Percentiles rank a stretch among this genome's conserved stretches.
Evolutionary conservation across 2,113 vertebrate genomes (phyloP).

Genomic region (Perccottus glenii): DNA sequence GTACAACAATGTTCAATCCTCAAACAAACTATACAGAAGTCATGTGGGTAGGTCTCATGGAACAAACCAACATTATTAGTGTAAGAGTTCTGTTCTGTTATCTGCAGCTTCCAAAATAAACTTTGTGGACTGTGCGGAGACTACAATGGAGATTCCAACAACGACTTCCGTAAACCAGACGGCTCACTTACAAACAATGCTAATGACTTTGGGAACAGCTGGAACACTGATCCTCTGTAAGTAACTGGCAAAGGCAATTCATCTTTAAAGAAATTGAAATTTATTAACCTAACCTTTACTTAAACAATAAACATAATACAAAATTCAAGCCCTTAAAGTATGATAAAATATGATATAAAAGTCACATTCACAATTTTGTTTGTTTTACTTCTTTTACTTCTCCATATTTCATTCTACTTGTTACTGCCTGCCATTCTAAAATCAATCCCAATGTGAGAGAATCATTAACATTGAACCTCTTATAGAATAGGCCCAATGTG

Average conservation of each 20-base stretch:
- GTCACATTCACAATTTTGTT: no score
- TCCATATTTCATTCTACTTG: conserved; percentile 61
- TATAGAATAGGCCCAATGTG: not conserved
- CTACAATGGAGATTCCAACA: conserved; percentile 70
- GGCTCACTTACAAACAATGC: conserved; percentile 62
- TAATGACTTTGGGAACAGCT: conserved; percentile 80
- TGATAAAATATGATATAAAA: no score
- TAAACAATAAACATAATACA: conserved; percentile 62
- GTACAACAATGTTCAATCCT: no score
- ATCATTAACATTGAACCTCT: not conserved
- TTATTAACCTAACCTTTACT: no score
- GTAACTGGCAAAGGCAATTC: conserved; percentile 5
- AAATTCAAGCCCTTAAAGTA: no score
- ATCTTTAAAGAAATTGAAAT: no score
- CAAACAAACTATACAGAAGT: no score
- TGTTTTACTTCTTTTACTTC: no score
- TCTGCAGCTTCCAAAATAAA: conserved; percentile 66
- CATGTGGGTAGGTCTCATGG: no score
- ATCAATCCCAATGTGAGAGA: conserved; percentile 73
- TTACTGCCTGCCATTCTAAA: conserved; percentile 60
- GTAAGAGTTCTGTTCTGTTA: not conserved
- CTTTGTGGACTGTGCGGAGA: conserved; percentile 81
- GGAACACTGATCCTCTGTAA: conserved; percentile 77
- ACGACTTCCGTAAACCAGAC: conserved; percentile 78
- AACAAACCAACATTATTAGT: no score